Evolutionary conservation across 2,888 invertebrate genomes (phyloP), one percentile per base, ranked within the genome.

Genomic region (Carterocephalus palaemon): DNA sequence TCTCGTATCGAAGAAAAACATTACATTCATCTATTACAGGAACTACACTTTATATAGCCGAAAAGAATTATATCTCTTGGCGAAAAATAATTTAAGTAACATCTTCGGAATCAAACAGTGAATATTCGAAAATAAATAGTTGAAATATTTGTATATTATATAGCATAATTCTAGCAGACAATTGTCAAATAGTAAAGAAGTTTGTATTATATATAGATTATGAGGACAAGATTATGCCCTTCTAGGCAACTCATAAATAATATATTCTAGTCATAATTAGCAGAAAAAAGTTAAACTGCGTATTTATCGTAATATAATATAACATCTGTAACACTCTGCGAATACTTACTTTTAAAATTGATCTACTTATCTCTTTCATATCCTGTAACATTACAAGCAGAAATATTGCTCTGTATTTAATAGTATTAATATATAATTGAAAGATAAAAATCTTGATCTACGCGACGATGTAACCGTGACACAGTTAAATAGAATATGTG

Each of bases 1-100:
- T 45, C 45, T 45, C 45, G 24, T 43, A 43, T 43, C 28, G 43
- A 45, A 45, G 45, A 45, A 45, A 43, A 45, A 45, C 45, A 45
- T 45, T 45, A 37, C 45, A 45, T 45, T 36, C 45, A 45, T 41
- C 41, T 41, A 41, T 31, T 19, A 24, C 43, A 45, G 43, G 43
- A 45, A 45, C 43, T 45, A 45, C 41, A 7, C 26, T 31, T 43
- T 45, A 45, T 29, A 45, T 31, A 43, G 37, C 43, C 43, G 17
- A 12, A 45, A 45, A 45, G 43, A 31, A 45, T 31, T 43, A 37
- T 12, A 45, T 45, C 43, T 45, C 31, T 10, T 37, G 36, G 43
- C 42, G 17, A 12, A 12, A n/a, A 36, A 43, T 29, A 13, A 28
- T 39, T 43, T 45, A 45, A 45, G 43, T 45, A 45, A 45, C 43